Percentiles rank a stretch among this genome's conserved stretches.
phyloP scores from a whole-genome alignment of 2,888 invertebrate species.

The Mycogona germanica region DNA sequence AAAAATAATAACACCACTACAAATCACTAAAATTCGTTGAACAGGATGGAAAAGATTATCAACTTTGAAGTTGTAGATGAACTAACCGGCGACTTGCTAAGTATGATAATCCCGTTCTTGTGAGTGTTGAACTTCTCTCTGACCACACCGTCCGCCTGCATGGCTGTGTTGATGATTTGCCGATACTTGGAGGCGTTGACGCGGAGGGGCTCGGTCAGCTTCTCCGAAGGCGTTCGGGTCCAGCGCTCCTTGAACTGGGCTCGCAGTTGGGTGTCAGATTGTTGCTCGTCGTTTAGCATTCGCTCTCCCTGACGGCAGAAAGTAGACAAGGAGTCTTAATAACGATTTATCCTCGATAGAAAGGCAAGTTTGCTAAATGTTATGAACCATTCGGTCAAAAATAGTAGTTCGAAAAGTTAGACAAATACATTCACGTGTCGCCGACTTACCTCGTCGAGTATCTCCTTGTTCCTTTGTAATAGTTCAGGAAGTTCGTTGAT shows the following conservation, averaged over 20 bases:
- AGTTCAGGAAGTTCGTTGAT: slow-evolving; percentile 81
- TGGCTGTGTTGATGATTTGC: slow-evolving; percentile 76
- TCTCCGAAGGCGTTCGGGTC: slow-evolving; percentile 75
- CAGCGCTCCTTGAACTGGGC: slow-evolving; percentile 86
- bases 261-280: slow-evolving; percentile 75
- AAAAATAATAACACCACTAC: not conserved
- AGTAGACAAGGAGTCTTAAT: not conserved
- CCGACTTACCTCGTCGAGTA: slow-evolving; percentile 70
- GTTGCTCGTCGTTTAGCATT: slow-evolving; percentile 79
- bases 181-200: slow-evolving; percentile 81
- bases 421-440: not conserved
- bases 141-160: slow-evolving; percentile 64
- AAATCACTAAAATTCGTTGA: not conserved
- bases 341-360: not conserved
- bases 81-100: slow-evolving; percentile 51
- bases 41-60: too few relatives aligned
- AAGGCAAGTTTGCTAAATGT: not conserved
- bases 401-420: not conserved
- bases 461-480: slow-evolving; percentile 82
- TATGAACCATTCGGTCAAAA: not conserved
- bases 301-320: slow-evolving; percentile 47
- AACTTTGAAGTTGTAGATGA: too few relatives aligned
- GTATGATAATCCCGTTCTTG: slow-evolving; percentile 61
- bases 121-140: slow-evolving; percentile 73
- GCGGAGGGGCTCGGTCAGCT: slow-evolving; percentile 77